phyloP scores from a whole-genome alignment of 2,888 invertebrate genomes.

The Hyles lineata region DNA sequence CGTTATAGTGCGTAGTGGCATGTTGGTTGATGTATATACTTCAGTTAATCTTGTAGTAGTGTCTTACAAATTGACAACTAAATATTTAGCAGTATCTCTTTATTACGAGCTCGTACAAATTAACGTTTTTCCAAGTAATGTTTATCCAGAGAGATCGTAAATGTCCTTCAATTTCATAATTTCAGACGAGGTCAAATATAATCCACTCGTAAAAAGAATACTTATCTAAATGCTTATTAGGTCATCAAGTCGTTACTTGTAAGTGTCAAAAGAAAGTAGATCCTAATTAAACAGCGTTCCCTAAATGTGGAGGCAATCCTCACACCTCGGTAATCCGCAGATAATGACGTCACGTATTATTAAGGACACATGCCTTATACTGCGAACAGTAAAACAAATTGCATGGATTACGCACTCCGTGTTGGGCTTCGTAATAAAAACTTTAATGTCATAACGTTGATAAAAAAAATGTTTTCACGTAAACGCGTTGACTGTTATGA shows the following conservation, averaged over 20 bases:
- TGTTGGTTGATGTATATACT: too few relatives aligned
- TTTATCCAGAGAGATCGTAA: background rate
- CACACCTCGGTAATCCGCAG: conserved; percentile 58
- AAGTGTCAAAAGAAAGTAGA: conserved; percentile 26
- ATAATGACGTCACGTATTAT: conserved; percentile 76
- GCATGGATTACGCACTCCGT: conserved; percentile 69
- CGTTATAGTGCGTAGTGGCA: too few relatives aligned
- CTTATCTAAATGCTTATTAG: conserved; percentile 25
- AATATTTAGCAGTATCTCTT: background rate
- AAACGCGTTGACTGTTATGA: conserved; percentile 43
- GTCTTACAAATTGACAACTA: too few relatives aligned
- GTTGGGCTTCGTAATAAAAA: conserved; percentile 61
- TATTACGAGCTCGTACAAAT: background rate
- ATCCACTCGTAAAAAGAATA: conserved; percentile 15
- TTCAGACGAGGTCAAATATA: conserved; percentile 6
- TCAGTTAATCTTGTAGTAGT: too few relatives aligned
- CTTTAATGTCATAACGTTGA: conserved; percentile 57
- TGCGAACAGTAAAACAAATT: conserved; percentile 72
- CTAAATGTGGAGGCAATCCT: conserved; percentile 44
- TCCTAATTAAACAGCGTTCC: conserved; percentile 49
- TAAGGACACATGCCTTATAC: conserved; percentile 64
- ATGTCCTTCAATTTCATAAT: background rate
- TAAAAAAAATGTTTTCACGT: conserved; percentile 50
- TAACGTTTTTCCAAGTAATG: background rate
- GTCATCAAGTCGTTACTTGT: conserved; percentile 14